Evolutionary conservation across 2,797 vertebrate genomes (phyloP), one percentile per base, ranked within the genome.

Genomic region (Kryptolebias ocellatus): DNA sequence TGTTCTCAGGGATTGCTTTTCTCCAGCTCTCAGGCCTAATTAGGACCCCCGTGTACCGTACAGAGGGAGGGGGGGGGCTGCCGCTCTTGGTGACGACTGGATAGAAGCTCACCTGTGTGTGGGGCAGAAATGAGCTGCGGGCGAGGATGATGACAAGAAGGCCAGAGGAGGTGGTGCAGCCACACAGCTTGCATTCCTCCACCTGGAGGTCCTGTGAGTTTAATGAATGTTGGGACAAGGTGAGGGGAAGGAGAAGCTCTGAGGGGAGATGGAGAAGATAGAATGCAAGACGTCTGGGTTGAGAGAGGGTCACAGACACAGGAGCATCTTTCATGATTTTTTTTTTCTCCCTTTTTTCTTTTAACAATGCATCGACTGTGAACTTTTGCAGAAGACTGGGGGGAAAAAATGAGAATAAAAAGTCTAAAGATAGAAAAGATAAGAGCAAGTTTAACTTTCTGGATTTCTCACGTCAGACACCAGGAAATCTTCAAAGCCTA

Each of bases 21-120:
- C 84, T 86, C 62, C 87, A 90, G 80, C 87, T 89, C 89, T 79
- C 71, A 76, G 81, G 87, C 87, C 88, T 92, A 92, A 93, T 93
- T 91, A 90, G 88, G 89, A 89, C 87, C 89, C 90, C 84, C 87
- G 89, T 87, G 91, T 85, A 85, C 88, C 72, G 53, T 77, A 76
- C 4, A 72, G 75, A 77, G 69, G 78, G 58, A n/a, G 53, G 75
- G 75, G 72, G 69, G 78, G 53, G 68, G 83, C 49, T 86, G 79
- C 72, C 53, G 66, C 80, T 84, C 74, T 60, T 79, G 8, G 72
- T 63, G 76, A 78, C 76, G 65, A 61, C 78, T 54, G 69, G 64
- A 56, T 64, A 61, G 68, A 78, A 16, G 52, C 73, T 89, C 87
- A 92, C 91, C 91, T 92, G 89, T 64, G 66, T 18, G 49, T 18